Conservation (phyloP, 1,140 invertebrate species). For the Eciton burchellii region DNA sequence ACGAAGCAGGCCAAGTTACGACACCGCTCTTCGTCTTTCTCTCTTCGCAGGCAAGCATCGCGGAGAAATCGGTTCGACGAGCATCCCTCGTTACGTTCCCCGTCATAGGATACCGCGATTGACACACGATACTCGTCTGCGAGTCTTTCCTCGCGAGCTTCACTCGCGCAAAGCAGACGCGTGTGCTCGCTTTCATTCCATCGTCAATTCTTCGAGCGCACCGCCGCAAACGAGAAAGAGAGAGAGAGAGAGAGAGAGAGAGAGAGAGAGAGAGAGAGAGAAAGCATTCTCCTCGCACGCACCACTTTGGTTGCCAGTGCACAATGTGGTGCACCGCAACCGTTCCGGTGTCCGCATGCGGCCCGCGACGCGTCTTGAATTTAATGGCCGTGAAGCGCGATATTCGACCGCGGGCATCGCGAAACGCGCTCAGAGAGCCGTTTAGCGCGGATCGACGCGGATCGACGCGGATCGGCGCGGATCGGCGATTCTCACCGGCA, state of each 20-base stretch:
- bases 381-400: constrained; percentile 53
- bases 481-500: constrained; percentile 54
- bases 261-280: background rate
- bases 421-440: constrained; percentile 60
- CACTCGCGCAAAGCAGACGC: background rate
- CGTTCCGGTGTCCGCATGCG: constrained; percentile 63
- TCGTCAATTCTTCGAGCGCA: constrained; percentile 34
- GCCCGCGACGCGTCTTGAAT: constrained; percentile 65
- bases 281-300: background rate
- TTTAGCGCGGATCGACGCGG: constrained; percentile 40
- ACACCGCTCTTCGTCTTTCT: too few relatives aligned
- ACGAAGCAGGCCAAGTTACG: too few relatives aligned
- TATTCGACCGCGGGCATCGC: constrained; percentile 43
- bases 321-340: background rate
- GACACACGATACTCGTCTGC: background rate
- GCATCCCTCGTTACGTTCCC: background rate
- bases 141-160: background rate
- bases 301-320: constrained; percentile 28
- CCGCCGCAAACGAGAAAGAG: constrained; percentile 24
- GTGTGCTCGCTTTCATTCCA: background rate
- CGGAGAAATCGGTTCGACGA: too few relatives aligned
- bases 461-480: constrained; percentile 52
- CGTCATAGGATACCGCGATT: background rate
- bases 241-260: constrained; percentile 5
- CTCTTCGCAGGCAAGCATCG: too few relatives aligned